Base-by-base conservation (phyloP, 2,797 vertebrate species). In the Ibycter americanus region DNA sequence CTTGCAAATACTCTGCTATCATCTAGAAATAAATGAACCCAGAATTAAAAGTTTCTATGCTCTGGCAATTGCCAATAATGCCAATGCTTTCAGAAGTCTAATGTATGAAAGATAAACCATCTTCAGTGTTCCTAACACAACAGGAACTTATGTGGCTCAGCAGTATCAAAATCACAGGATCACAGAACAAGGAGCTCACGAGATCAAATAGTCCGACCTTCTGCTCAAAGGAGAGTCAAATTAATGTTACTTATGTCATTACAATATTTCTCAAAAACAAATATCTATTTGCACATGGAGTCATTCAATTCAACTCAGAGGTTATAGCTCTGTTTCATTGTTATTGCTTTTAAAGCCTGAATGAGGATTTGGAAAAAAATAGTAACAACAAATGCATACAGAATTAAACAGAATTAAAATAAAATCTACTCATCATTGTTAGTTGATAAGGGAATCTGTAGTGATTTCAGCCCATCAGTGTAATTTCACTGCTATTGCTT, bases 361-460 rank as follows among this genome's bases (percentile, higher is more conserved):
- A 94, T 79, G 8, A 72, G 38, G 38, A 92, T 89, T 94, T 84
- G 18, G 19, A 2, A 3, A 23, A 42, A 51, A 31, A 76, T 36
- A 70, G 62, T 29, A 87, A 84, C 14, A 72, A 63, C 51, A 94
- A 92, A 59, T 47, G 56, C 59, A 74, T 54, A 83, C 47, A 34
- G 40, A 95, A 93, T 84, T 85, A 82, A 89, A 93, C 36, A 80
- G 47, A 74, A 95, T 94, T 95, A 87, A 95, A 90, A 78, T 68
- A 47, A 95, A 92, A 90, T 58, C 63, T 52, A 31, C 12, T 89
- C 52, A 87, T 92, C 5, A 1, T 83, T 94, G 92, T 84, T 36
- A 88, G 68, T 27, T 83, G 61, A 88, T 90, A 81, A 86, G 40
- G 25, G 34, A 83, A 80, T 49, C 15, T 51, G 21, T 21, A 78